Evolutionary conservation across 2,888 invertebrate species (phyloP).

Genomic region (Catonia carolina): DNA sequence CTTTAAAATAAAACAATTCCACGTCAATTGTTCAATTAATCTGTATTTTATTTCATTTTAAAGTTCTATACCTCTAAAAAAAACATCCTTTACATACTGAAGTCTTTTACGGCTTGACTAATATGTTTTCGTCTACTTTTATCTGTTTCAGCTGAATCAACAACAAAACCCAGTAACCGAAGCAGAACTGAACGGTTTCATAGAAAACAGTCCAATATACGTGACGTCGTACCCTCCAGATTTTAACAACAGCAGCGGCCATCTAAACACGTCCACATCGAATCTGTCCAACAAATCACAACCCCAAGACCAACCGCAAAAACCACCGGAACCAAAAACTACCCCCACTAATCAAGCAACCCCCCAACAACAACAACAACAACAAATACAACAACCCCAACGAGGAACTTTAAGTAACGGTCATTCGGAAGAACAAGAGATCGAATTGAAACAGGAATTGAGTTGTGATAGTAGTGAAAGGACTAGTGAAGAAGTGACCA

Average conservation of each 20-base stretch:
- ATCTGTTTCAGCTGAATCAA: constrained; percentile 55
- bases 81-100: too few species aligned
- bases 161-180: constrained; percentile 44
- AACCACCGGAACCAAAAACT: constrained; percentile 24
- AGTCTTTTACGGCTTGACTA: too few species aligned
- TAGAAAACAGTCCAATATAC: constrained; percentile 75
- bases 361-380: constrained; percentile 2
- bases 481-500: constrained; percentile 39
- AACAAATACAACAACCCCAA: not conserved
- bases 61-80: too few species aligned
- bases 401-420: constrained; percentile 15
- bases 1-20: too few species aligned
- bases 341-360: too few species aligned
- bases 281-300: constrained; percentile 16
- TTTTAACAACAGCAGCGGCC: constrained; percentile 14
- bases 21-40: too few species aligned
- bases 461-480: constrained; percentile 33
- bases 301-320: constrained; percentile 21
- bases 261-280: constrained; percentile 31
- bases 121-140: too few species aligned
- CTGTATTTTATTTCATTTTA: too few species aligned
- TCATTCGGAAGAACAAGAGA: not conserved
- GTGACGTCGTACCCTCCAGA: constrained; percentile 51
- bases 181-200: constrained; percentile 67
- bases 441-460: constrained; percentile 8